Evolutionary conservation across 2,797 vertebrate species (phyloP), one percentile per base, ranked within the genome.

Genomic region (Spheniscus humboldti): DNA sequence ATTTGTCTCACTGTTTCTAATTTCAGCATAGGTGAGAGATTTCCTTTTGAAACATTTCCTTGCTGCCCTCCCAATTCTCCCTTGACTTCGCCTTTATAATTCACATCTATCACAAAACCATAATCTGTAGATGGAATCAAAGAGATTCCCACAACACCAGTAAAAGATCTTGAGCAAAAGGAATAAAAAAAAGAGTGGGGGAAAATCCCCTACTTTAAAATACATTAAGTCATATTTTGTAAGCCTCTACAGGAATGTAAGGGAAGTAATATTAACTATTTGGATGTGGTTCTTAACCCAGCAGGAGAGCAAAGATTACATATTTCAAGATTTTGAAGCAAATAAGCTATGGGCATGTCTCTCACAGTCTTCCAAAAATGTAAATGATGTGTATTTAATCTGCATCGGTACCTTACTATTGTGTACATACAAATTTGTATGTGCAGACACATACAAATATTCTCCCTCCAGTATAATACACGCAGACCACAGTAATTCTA

Each of bases 11-110:
- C 90, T 94, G 80, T 77, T 97, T 43, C 63, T 79, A 93, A 90
- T 85, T 94, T 95, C 92, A 93, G 45, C 52, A 91, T 86, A 97
- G 95, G 94, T 96, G 90, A 96, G 86, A 95, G 90, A 86, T 85
- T 85, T 87, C 71, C 81, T 93, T 96, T 80, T 93, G 90, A 95
- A 97, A 93, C 3, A 1, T 74, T 93, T 95, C 78, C 77, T 92
- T 82, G 63, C 59, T 95, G 71, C 35, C 39, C 62, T 93, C 86
- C n/a, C 75, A 92, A 41, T 45, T 87, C 48, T 94, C 71, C 75
- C 43, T 56, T 90, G 55, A 86, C 55, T 92, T 73, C 6, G 33
- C 39, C 64, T 75, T 87, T 92, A 57, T 52, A 94, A 88, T 86
- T 91, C 84, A 87, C 39, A 56, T 77, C 41, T 86, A 52, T 64